Base-by-base conservation (phyloP, 2,888 invertebrate genomes). In the Caenorhabditis uteleia region DNA sequence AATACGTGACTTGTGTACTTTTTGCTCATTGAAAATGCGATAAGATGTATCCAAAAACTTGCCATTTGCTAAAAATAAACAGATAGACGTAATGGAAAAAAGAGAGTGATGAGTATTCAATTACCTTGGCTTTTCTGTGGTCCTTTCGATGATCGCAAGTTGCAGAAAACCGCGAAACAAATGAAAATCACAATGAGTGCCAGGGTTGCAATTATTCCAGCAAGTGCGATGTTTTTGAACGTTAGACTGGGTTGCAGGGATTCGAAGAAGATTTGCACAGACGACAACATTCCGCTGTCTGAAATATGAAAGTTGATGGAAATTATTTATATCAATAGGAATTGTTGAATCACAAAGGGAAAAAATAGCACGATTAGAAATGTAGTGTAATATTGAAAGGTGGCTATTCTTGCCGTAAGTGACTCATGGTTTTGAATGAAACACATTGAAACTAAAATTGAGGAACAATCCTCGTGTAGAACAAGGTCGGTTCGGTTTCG, bases 21-120 rank as follows among this genome's bases (percentile, higher is more conserved):
- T 73, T 51, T 77, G 77, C 43, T 77, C 73, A 67, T 77, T 73
- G 66, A 74, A 77, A 44, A 77, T 77, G 8, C 69, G 47, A 42
- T 74, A 74, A 4, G 77, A 73, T 0, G 77, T 72, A 53, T 77
- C 77, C 31, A 77, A 31, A 43, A 74, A 77, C 47, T 77, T 77
- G 18, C 74, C 74, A 26, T 70, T 74, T 18, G 74, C 70, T 59
- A 48, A 44, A 69, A 45, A 48, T 36, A 2, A 20, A 12, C 27
- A 49, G 21, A 49, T n/a, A n/a, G n/a, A n/a, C n/a, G n/a, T n/a
- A n/a, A n/a, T n/a, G n/a, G n/a, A n/a, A 39, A 7, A 39, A 31
- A 4, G 10, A 16, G 1, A 38, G 2, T 12, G 18, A 14, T 14
- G 12, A 8, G 40, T 57, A 14, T 27, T 27, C 27, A 12, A 25